A percentile compares a stretch with the other conserved stretches of the same genome.
Evolutionary conservation across 2,888 invertebrate species (phyloP).

Genomic region (Malthinus seriepunctatus): DNA sequence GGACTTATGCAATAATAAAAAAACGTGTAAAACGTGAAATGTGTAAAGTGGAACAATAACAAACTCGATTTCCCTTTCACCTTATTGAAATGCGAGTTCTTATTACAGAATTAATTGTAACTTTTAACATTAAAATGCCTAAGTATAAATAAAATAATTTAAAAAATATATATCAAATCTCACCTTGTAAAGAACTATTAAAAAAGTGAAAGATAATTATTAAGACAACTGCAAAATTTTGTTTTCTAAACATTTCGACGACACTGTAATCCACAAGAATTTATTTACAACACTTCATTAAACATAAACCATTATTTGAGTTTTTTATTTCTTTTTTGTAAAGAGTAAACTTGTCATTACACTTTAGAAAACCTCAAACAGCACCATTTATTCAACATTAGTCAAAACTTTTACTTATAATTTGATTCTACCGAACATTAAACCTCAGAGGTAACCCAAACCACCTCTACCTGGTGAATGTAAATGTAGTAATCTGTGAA

Average conservation of each 20-base stretch:
- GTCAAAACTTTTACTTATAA: no score
- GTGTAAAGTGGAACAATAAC: slow-evolving; percentile 6
- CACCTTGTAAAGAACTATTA: slow-evolving; percentile 23
- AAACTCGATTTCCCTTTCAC: slow-evolving; percentile 8
- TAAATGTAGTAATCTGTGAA: neutral
- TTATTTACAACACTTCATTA: neutral
- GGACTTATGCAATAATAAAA: slow-evolving; percentile 5
- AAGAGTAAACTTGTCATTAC: neutral
- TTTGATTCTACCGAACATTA: neutral
- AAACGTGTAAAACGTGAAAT: slow-evolving; percentile 7
- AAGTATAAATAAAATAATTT: no score
- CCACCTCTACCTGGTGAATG: no score
- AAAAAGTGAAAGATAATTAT: slow-evolving; percentile 14
- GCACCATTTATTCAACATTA: no score
- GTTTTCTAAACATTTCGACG: slow-evolving; percentile 4
- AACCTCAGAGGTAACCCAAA: neutral
- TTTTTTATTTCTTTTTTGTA: neutral
- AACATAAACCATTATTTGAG: neutral
- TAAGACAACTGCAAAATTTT: slow-evolving; percentile 15
- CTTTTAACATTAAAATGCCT: no score
- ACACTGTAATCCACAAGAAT: neutral
- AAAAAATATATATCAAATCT: neutral
- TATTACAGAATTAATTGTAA: neutral
- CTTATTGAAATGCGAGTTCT: neutral
- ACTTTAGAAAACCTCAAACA: no score